Base-by-base conservation (phyloP, 2,888 invertebrate species). In the Neoaliturus tenellus region DNA sequence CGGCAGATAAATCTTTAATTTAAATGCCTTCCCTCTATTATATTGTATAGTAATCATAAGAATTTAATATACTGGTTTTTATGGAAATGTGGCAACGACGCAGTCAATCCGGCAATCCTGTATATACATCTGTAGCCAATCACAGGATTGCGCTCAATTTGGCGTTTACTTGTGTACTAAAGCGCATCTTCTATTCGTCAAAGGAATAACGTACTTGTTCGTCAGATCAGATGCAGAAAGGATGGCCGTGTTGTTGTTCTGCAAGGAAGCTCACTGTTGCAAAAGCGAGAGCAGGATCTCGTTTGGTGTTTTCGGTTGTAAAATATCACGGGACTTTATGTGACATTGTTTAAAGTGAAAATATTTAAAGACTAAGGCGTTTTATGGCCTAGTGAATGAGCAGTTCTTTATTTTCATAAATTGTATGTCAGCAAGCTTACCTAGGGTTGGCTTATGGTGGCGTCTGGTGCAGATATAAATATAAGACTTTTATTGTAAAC, bases 101-200 rank as follows among this genome's bases (percentile, higher is more conserved):
- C 17, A 31, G 17, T 12, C 2, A 17, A 8, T 10, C 14, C 62
- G 62, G 62, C 71, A 39, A 71, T 71, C 20, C 71, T 39, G 39
- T 20, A 39, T 71, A 44, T 67, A 81, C 81, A 81, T 39, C 41
- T 81, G 81, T 81, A 81, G 67, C 81, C 81, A 81, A 81, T 81
- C 44, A 67, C 41, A 67, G 67, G n/a, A 67, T 41, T 67, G 81
- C 67, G 69, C 81, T 81, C 67, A 48, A 81, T 81, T 81, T 81
- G 81, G 81, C 81, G 81, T 81, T 81, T 81, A 69, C 81, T 81
- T 81, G 62, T 69, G 80, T 44, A 81, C 69, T 44, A 81, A 81
- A 81, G 81, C 81, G 69, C 81, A 81, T 62, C 81, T 81, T 81
- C 67, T 67, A 81, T 81, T 81, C 81, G 81, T 81, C 81, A 81